These are phyloP conservation scores for Pseudomyrmex gracilis DNA, from an alignment of 1,140 invertebrate species.

Conservation along the genomic window DNA sequence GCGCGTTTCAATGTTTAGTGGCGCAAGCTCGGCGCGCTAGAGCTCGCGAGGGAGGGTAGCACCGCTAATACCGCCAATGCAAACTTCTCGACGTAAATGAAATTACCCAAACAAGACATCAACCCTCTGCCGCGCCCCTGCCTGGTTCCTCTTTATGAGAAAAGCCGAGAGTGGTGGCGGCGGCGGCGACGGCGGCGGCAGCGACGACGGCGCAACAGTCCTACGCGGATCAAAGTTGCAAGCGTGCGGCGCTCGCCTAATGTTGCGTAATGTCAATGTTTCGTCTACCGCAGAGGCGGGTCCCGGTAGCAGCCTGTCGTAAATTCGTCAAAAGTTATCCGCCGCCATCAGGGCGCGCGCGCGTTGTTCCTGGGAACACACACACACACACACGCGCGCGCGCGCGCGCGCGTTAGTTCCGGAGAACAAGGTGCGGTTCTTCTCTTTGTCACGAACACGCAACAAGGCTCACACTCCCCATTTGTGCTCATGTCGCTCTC, in stretches of 20 bases:
- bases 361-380: constrained; percentile 1
- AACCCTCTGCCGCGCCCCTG: constrained; percentile 1
- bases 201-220: not conserved
- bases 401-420: constrained; percentile 26
- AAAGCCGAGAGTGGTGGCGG: not conserved
- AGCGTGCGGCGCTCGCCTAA: constrained; percentile 26
- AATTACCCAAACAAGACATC: constrained; percentile 60
- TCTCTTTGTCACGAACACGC: constrained; percentile 40
- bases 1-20: constrained; percentile 49
- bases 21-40: not conserved
- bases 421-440: constrained; percentile 4
- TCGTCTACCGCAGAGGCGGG: not conserved
- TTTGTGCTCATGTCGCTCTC: not conserved
- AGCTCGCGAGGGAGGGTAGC: not conserved
- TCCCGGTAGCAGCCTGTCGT: not conserved
- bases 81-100: constrained; percentile 58
- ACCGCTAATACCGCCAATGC: constrained; percentile 47
- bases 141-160: constrained; percentile 30
- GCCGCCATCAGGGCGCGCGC: not conserved
- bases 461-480: not conserved
- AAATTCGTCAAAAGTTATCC: constrained; percentile 69
- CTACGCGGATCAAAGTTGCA: constrained; percentile 52
- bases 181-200: not conserved
- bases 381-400: too few species aligned
- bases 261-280: constrained; percentile 55